Evolutionary conservation across 2,797 vertebrate genomes (phyloP), one percentile per base, ranked within the genome.

Genomic region (Ambastaia sidthimunki): DNA sequence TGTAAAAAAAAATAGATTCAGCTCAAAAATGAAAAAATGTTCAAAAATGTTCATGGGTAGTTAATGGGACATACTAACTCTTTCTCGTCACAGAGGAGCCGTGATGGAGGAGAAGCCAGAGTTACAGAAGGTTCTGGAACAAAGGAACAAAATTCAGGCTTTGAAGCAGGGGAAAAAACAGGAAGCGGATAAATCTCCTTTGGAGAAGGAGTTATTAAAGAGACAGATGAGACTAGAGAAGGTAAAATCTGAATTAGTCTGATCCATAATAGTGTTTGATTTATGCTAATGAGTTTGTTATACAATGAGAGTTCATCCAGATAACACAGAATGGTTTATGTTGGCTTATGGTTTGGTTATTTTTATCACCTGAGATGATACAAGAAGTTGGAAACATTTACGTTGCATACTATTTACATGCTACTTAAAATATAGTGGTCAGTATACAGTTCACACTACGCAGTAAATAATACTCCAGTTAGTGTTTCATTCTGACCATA

Each of bases 71-170:
- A 21, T 72, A 28, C 55, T 55, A 66, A 67, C 71, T 67, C 19
- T 47, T 12, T 25, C 82, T 76, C 83, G 80, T 74, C 18, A 57
- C 74, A 82, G 71, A 74, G 71, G 80, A 55, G 67, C 86, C 93
- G 94, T 85, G 94, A 93, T 83, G 79, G 94, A 95, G 71, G 94
- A 90, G 85, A 96, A 96, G 84, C 93, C 92, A 0, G 95, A 96
- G 91, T 91, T 96, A 76, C 94, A 95, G 87, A 87, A 90, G 0
- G 93, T 93, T 37, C 91, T 96, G 0, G 94, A 95, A 77, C 93
- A 94, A 78, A 94, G 94, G 7, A 89, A 93, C 69, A 86, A 94
- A 95, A 82, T 93, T 95, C 86, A 83, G 92, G 84, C 88, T 93
- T 82, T 74, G 70, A 94, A 91, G 71, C 92, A 91, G 80, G 92